These are phyloP conservation scores for Psettodes erumei DNA, from an alignment of 2,113 vertebrate species.

Conservation along the genomic window DNA sequence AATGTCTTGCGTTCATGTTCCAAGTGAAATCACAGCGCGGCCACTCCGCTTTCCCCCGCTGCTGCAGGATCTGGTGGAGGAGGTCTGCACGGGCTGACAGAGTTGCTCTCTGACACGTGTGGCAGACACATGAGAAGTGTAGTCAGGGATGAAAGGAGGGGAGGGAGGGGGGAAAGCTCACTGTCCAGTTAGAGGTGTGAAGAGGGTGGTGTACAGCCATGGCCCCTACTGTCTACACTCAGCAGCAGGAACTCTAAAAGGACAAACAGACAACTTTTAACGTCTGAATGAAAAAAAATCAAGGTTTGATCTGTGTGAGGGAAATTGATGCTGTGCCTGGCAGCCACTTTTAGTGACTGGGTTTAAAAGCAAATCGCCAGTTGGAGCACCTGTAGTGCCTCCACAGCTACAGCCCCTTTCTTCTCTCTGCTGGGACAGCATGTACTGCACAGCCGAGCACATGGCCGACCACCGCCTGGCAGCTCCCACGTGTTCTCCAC, in stretches of 20 bases:
- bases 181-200: slow-evolving; percentile 53
- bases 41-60: slow-evolving; percentile 1
- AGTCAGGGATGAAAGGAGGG: slow-evolving; percentile 26
- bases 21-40: slow-evolving; percentile 10
- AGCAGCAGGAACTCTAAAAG: slow-evolving; percentile 4
- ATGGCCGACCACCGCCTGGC: slow-evolving; percentile 24
- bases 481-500: slow-evolving; percentile 43
- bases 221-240: slow-evolving; percentile 16
- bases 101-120: slow-evolving; percentile 50
- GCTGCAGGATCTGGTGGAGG: slow-evolving; percentile 29
- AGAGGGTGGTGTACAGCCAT: slow-evolving; percentile 21
- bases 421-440: slow-evolving; percentile 34
- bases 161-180: slow-evolving; percentile 13
- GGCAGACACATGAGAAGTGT: slow-evolving; percentile 68
- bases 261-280: slow-evolving; percentile 5
- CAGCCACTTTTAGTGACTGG: background rate
- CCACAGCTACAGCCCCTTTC: slow-evolving; percentile 21
- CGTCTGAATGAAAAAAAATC: slow-evolving; percentile 7
- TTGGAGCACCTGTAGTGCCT: slow-evolving; percentile 16
- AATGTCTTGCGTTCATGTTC: slow-evolving; percentile 27
- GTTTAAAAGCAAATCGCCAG: background rate
- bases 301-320: background rate
- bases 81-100: background rate
- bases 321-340: background rate
- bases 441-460: slow-evolving; percentile 38